phyloP scores from a whole-genome alignment of 2,888 invertebrate genomes.

The Heliconius hortense region DNA sequence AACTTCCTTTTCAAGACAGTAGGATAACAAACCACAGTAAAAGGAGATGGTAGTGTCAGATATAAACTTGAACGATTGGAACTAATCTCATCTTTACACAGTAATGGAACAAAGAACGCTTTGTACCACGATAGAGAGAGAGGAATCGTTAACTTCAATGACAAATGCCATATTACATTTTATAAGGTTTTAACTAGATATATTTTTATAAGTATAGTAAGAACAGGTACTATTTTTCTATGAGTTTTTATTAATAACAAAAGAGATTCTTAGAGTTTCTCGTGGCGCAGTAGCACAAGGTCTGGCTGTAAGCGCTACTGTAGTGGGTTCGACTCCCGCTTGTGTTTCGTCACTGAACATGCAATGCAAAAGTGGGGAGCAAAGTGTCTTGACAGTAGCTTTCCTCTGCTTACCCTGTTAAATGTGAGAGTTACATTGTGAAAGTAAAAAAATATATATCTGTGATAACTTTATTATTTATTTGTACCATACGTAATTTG shows the following conservation, averaged over 20 bases:
- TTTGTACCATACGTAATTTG: too few species aligned
- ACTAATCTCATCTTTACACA: constrained; percentile 21
- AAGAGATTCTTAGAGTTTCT: neutral
- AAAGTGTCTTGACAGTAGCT: too few species aligned
- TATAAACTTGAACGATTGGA: constrained; percentile 23
- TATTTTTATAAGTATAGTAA: neutral
- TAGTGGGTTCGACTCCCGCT: neutral
- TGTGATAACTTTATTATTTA: too few species aligned
- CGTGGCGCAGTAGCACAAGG: neutral
- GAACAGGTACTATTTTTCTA: too few species aligned
- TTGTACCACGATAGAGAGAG: constrained; percentile 1
- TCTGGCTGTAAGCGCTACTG: neutral
- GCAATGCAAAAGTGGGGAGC: too few species aligned
- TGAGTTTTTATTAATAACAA: too few species aligned
- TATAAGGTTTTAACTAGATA: constrained; percentile 4
- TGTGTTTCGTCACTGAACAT: too few species aligned
- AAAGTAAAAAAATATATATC: too few species aligned
- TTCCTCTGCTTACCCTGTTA: too few species aligned
- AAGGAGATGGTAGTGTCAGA: constrained; percentile 18
- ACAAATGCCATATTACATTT: neutral
- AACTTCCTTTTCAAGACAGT: neutral
- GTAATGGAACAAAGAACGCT: constrained; percentile 15
- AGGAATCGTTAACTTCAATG: constrained; percentile 18
- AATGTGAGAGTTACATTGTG: too few species aligned
- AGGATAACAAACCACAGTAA: neutral